Conservation (phyloP, 2,888 invertebrate genomes). For the Zhengitettix transpicula region DNA sequence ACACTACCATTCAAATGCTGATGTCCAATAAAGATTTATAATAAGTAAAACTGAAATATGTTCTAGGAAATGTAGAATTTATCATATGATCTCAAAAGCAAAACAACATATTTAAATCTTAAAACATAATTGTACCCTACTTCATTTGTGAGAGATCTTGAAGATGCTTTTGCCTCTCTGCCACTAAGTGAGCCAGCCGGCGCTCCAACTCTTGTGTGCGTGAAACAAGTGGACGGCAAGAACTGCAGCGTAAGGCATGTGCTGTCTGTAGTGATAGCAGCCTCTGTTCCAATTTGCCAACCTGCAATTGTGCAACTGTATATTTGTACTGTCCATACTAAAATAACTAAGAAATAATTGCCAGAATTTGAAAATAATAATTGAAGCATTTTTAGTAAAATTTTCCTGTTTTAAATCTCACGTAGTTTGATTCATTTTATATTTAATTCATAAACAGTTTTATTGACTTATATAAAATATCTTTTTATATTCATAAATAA, state of each 20-base stretch:
- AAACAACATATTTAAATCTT: no score
- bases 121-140: conserved; percentile 31
- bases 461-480: no score
- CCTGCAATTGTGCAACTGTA: conserved; percentile 26
- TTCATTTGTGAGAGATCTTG: conserved; percentile 64
- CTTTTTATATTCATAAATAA: no score
- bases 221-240: conserved; percentile 45
- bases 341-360: neutral
- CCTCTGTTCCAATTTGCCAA: conserved; percentile 51
- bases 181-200: conserved; percentile 38
- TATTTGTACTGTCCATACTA: neutral
- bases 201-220: conserved; percentile 46
- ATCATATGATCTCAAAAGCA: no score
- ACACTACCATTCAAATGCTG: no score
- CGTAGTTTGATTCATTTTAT: no score
- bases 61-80: no score
- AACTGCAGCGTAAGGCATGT: conserved; percentile 47
- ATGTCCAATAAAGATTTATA: no score
- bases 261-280: conserved; percentile 51
- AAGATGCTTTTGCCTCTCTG: conserved; percentile 48
- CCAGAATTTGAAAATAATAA: neutral
- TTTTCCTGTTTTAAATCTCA: no score
- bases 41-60: no score
- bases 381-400: neutral
- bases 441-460: no score